phyloP scores from a whole-genome alignment of 2,888 invertebrate species.

The Ganaspis brasiliensis region DNA sequence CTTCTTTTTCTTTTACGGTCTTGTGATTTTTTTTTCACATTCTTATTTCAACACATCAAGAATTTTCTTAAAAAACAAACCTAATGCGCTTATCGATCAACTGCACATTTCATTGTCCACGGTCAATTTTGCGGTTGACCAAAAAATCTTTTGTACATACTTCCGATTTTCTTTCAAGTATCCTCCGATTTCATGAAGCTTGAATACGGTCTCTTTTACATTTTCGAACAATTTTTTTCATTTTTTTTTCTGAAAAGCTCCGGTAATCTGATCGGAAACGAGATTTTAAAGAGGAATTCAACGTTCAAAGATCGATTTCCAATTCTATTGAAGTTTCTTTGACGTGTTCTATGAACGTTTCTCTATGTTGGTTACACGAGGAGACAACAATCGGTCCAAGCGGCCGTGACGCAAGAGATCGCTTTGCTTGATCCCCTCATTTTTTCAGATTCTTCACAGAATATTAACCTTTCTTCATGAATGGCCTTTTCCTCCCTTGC shows the following conservation, averaged over 20 bases:
- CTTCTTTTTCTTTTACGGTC: no score
- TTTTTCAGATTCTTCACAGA: constrained; percentile 62
- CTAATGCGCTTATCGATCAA: no score
- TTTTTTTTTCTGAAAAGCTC: neutral
- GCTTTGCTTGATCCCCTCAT: constrained; percentile 46
- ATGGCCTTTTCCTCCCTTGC: constrained; percentile 52
- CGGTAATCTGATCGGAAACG: constrained; percentile 14
- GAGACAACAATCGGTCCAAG: constrained; percentile 27
- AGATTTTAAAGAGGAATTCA: constrained; percentile 34
- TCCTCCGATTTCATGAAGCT: neutral
- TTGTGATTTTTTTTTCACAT: no score
- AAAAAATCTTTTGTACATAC: neutral
- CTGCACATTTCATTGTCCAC: no score
- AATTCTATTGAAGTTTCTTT: constrained; percentile 37
- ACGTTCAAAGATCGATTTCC: constrained; percentile 34
- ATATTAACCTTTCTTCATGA: constrained; percentile 66
- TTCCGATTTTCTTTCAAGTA: neutral
- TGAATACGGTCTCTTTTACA: constrained; percentile 15
- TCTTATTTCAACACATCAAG: no score
- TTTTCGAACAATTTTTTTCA: neutral
- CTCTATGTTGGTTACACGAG: neutral
- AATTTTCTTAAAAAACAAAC: no score
- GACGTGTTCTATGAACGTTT: constrained; percentile 8
- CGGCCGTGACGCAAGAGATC: constrained; percentile 42
- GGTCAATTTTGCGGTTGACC: neutral